phyloP scores from a whole-genome alignment of 1,140 invertebrate species.

The Drosophila jambulina region DNA sequence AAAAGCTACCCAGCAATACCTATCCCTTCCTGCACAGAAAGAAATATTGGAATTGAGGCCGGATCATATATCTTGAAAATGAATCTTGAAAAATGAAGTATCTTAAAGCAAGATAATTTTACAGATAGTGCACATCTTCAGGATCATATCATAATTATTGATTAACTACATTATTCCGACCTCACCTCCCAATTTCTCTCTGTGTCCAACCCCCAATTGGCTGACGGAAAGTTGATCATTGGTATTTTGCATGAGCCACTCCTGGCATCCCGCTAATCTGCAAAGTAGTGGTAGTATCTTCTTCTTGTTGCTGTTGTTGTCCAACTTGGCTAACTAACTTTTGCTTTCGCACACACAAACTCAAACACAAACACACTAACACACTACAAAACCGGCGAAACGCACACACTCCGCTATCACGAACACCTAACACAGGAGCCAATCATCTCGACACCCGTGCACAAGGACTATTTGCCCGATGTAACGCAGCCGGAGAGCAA shows the following conservation, averaged over 20 bases:
- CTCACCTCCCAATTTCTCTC: constrained; percentile 24
- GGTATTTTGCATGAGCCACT: constrained; percentile 59
- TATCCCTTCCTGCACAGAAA: constrained; percentile 24
- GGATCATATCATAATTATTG: background rate
- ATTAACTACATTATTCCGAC: constrained; percentile 6
- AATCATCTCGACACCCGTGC: constrained; percentile 83
- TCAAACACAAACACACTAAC: constrained; percentile 34
- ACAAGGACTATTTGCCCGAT: constrained; percentile 85
- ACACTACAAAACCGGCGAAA: constrained; percentile 33
- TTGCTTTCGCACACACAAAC: constrained; percentile 75
- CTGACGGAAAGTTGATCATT: constrained; percentile 46
- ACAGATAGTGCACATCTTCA: background rate
- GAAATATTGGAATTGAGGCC: background rate
- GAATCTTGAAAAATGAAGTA: too few relatives aligned
- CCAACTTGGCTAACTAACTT: constrained; percentile 79
- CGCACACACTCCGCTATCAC: constrained; percentile 49
- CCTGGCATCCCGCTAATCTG: constrained; percentile 10
- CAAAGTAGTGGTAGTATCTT: constrained; percentile 42
- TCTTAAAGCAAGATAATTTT: background rate
- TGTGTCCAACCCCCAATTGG: constrained; percentile 40
- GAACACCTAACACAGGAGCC: constrained; percentile 72
- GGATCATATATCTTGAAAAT: too few relatives aligned
- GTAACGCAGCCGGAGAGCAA: constrained; percentile 84
- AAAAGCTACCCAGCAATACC: background rate
- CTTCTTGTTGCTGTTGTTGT: constrained; percentile 60